Conservation (phyloP, 35 echinoderm and acorn worm species). For the Stichopus chloronotus region DNA sequence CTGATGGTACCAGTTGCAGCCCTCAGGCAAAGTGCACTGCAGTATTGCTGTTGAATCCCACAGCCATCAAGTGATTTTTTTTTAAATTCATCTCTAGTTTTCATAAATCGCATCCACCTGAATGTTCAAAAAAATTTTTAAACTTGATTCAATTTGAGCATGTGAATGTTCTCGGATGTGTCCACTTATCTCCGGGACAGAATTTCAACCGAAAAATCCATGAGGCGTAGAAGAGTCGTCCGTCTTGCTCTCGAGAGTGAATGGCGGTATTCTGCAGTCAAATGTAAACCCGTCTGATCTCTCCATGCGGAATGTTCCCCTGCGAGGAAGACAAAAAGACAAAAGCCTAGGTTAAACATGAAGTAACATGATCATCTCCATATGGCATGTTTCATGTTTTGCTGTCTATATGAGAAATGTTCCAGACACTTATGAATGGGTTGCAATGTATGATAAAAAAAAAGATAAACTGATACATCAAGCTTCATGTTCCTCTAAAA, state of each 20-base stretch:
- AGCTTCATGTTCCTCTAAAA: no score
- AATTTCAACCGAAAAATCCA: slow-evolving; percentile 86
- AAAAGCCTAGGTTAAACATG: neutral
- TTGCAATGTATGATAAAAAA: no score
- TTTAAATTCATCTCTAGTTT: no score
- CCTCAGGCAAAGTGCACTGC: no score
- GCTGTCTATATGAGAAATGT: neutral
- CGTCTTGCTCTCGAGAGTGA: slow-evolving; percentile 91
- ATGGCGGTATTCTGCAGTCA: slow-evolving; percentile 94
- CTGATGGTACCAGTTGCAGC: no score
- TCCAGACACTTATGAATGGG: neutral
- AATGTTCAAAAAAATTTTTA: neutral
- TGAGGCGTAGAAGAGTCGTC: slow-evolving; percentile 81
- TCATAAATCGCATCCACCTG: neutral
- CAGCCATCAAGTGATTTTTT: no score
- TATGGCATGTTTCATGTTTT: neutral
- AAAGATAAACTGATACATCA: no score
- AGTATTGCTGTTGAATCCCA: no score
- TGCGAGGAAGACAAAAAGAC: slow-evolving; percentile 44
- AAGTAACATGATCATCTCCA: no score
- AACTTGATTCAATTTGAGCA: neutral
- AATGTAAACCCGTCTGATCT: slow-evolving; percentile 85
- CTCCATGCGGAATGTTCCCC: slow-evolving; percentile 98
- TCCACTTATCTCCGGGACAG: neutral
- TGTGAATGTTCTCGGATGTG: neutral